These are phyloP conservation scores for Nasua narica DNA, from an alignment of 2,797 vertebrate genomes.

Conservation along the genomic window DNA sequence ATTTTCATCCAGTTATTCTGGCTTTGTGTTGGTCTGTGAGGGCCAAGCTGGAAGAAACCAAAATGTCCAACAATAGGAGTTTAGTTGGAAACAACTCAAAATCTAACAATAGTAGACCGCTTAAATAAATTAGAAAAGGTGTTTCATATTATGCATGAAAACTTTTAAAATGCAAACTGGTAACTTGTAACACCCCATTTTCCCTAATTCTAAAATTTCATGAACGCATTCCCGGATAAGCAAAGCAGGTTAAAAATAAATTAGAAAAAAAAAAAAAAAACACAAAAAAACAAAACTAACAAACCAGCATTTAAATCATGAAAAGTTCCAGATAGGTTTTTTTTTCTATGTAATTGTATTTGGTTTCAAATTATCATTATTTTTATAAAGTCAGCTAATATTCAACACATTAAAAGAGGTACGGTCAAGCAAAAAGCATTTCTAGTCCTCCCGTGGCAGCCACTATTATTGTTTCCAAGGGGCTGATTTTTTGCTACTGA, in stretches of 20 bases:
- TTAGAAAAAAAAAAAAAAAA: background rate
- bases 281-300: too few species aligned
- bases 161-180: background rate
- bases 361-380: background rate
- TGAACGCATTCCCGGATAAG: background rate
- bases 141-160: background rate
- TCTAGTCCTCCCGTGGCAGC: too few species aligned
- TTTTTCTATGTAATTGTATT: background rate
- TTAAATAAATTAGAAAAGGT: background rate
- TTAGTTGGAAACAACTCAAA: background rate
- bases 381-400: background rate
- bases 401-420: background rate
- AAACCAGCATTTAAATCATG: background rate
- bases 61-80: background rate
- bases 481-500: background rate
- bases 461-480: background rate
- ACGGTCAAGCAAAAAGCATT: background rate
- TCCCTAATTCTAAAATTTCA: background rate
- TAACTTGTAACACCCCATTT: background rate
- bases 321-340: background rate
- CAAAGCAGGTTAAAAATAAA: background rate
- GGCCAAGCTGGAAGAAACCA: background rate
- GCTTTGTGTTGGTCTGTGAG: background rate
- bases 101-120: background rate
- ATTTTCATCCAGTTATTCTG: constrained; percentile 6